Evolutionary conservation across 2,113 vertebrate genomes (phyloP), one percentile per base, ranked within the genome.

Genomic region (Paradisaea rubra): DNA sequence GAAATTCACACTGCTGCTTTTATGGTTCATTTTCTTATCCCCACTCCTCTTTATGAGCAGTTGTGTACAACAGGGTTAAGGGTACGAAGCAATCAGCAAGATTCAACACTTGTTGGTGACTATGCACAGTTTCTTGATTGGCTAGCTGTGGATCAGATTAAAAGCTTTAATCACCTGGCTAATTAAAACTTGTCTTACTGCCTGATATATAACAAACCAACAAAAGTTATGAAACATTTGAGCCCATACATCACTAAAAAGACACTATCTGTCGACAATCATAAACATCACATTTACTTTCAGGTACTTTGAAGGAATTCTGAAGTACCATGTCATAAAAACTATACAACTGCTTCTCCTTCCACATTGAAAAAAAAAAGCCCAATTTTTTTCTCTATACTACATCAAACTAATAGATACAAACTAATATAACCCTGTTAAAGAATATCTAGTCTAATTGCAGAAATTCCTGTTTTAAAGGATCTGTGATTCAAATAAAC

Each of bases 121-220:
- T 91, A 30, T 18, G 28, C 76, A 89, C 7, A 70, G 65, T 56
- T 83, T 78, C 52, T 88, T 71, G 56, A 86, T 57, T 90, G 72
- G 72, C 61, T 89, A 64, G 21, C 82, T 92, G n/a, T 39, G 60
- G 85, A 95, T 94, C 41, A 94, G 93, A 97, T 95, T 95, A 94
- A 93, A 90, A 92, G 49, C 86, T 88, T 93, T 95, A 95, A 93
- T 84, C 77, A 88, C 68, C 71, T 74, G 61, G 69, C 69, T 95
- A 95, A 95, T 95, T 94, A 91, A 91, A 97, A 95, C 82, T 81
- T 64, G 41, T 93, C 91, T 94, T 84, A 81, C 49, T 76, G 72
- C 49, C 85, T 84, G 41, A n/a, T 86, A 87, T 42, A 25, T 95
- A 95, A 96, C 71, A 89, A 63, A 77, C 50, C 39, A 66, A 78